Evolutionary conservation across 2,888 invertebrate species (phyloP).

Genomic region (Deroplatys truncata): DNA sequence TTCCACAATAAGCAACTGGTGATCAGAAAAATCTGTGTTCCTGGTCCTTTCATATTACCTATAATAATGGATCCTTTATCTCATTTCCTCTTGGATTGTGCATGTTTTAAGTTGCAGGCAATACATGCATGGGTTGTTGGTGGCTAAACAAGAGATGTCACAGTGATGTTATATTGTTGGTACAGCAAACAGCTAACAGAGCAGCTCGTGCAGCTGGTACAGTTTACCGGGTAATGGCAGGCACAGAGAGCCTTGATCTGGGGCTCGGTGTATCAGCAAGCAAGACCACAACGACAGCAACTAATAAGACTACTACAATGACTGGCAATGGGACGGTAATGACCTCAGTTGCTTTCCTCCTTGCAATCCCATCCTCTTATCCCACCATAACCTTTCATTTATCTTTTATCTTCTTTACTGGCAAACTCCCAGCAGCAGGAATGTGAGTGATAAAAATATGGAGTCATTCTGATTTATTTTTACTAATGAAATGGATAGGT

Average conservation of each 20-base stretch:
- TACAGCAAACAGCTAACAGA: conserved; percentile 70
- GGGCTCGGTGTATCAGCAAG: conserved; percentile 59
- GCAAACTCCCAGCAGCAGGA: background rate
- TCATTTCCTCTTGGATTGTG: background rate
- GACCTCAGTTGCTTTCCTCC: conserved; percentile 28
- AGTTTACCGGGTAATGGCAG: conserved; percentile 73
- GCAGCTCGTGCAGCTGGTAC: conserved; percentile 75
- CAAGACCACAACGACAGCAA: conserved; percentile 47
- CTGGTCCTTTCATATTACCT: background rate
- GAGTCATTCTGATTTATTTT: background rate
- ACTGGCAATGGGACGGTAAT: conserved; percentile 30
- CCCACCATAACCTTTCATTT: background rate
- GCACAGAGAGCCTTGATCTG: conserved; percentile 70
- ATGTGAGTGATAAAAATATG: background rate
- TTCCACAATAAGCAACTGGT: background rate
- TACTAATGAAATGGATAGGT: background rate
- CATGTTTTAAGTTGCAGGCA: background rate
- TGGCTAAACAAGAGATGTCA: background rate
- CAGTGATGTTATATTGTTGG: background rate
- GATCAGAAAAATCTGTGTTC: background rate
- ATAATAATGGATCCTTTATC: background rate
- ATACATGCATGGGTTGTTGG: background rate
- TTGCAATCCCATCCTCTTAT: background rate
- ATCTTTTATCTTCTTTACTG: background rate
- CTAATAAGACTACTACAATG: conserved; percentile 33